Evolutionary conservation across 2,797 vertebrate species (phyloP).

Genomic region (Peromyscus nudipes): DNA sequence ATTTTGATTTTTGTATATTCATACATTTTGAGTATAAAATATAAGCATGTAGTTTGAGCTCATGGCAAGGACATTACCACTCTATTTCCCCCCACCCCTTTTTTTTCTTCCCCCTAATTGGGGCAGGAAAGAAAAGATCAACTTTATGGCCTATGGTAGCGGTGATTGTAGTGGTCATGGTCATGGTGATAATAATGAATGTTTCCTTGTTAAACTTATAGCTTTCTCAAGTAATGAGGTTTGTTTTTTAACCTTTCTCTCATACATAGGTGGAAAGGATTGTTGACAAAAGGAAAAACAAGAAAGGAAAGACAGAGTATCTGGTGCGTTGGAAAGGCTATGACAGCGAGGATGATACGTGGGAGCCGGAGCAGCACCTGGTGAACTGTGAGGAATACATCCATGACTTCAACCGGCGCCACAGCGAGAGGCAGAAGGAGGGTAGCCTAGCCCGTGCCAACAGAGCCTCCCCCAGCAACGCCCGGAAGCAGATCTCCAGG

Average conservation of each 20-base stretch:
- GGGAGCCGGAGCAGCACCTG: slow-evolving; percentile 97
- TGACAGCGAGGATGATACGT: slow-evolving; percentile 95
- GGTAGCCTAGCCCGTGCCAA: slow-evolving; percentile 91
- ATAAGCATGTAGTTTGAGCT: neutral
- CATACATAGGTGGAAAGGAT: slow-evolving; percentile 94
- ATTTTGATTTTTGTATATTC: neutral
- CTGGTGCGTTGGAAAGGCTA: slow-evolving; percentile 98
- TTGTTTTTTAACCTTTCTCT: neutral
- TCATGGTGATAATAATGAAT: neutral
- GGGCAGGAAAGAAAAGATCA: neutral
- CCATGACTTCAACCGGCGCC: slow-evolving; percentile 94
- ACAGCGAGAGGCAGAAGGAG: slow-evolving; percentile 90
- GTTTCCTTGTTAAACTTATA: neutral
- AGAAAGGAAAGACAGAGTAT: slow-evolving; percentile 96
- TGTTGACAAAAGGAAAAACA: slow-evolving; percentile 95
- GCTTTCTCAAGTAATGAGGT: slow-evolving; percentile 31
- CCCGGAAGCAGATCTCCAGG: slow-evolving; percentile 92
- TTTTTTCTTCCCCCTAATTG: neutral
- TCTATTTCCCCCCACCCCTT: neutral
- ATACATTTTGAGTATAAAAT: neutral
- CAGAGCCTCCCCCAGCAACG: slow-evolving; percentile 91
- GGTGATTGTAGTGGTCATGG: neutral
- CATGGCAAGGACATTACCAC: neutral
- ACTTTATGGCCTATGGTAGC: neutral
- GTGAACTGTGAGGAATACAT: slow-evolving; percentile 96